Evolutionary conservation across 92 coral and sea anemone genomes (phyloP).

Genomic region (Porites cylindrica): DNA sequence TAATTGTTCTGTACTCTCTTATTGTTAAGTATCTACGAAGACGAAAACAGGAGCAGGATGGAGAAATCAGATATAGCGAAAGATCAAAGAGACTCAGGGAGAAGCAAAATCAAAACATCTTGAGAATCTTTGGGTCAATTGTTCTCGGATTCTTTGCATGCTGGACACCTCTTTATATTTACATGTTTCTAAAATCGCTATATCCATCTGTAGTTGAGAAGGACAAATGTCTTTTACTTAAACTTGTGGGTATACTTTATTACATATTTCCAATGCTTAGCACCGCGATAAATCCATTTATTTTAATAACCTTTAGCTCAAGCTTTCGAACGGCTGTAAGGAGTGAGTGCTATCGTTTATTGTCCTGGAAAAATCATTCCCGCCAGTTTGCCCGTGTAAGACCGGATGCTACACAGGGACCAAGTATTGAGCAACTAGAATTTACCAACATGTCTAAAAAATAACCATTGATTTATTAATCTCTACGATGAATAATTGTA

Average conservation of each 20-base stretch:
- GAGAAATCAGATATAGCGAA: background rate
- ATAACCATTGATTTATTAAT: background rate
- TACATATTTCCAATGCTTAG: constrained; percentile 27
- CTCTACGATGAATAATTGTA: too few species aligned
- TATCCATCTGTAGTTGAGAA: constrained; percentile 14
- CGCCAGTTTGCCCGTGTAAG: background rate
- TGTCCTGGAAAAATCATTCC: background rate
- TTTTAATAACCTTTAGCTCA: constrained; percentile 2
- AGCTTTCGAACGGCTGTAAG: background rate
- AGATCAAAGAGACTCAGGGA: background rate
- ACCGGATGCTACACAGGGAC: background rate
- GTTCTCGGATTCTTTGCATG: constrained; percentile 1
- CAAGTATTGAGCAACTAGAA: background rate
- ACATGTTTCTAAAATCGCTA: constrained; percentile 11
- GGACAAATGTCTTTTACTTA: constrained; percentile 8
- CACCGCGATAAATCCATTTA: constrained; percentile 27
- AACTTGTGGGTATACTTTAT: constrained; percentile 12
- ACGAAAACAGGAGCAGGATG: background rate
- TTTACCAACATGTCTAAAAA: background rate
- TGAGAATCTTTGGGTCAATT: constrained; percentile 9
- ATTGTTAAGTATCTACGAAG: constrained; percentile 3
- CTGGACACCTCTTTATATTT: constrained; percentile 20
- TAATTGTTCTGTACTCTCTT: constrained; percentile 18
- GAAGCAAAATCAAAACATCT: constrained; percentile 5
- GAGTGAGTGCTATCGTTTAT: background rate